Percentiles rank a stretch among this genome's conserved stretches.
phyloP scores from a whole-genome alignment of 1,140 invertebrate genomes.

The Nasonia giraulti region DNA sequence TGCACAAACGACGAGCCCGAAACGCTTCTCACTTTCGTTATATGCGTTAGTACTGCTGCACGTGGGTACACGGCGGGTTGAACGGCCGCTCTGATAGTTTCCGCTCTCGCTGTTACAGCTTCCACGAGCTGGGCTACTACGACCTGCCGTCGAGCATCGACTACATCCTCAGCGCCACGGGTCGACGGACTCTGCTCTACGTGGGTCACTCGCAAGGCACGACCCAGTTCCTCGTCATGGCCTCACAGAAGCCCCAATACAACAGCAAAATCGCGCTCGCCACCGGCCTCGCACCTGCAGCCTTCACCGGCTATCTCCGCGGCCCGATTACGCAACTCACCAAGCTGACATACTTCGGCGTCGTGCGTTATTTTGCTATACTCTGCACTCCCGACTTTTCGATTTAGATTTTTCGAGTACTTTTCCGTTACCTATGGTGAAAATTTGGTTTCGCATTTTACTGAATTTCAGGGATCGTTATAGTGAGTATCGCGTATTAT shows the following conservation, averaged over 20 bases:
- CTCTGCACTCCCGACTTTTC: slow-evolving; percentile 28
- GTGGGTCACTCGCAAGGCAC: slow-evolving; percentile 83
- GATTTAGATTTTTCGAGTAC: background rate
- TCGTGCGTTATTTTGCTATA: slow-evolving; percentile 55
- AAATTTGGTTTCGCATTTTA: background rate
- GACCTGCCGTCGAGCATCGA: slow-evolving; percentile 80
- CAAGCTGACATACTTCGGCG: slow-evolving; percentile 68
- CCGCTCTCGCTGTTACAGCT: slow-evolving; percentile 62
- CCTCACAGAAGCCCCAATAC: slow-evolving; percentile 77
- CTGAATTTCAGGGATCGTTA: background rate
- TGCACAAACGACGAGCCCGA: background rate
- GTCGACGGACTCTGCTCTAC: slow-evolving; percentile 76
- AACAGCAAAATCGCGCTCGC: slow-evolving; percentile 77
- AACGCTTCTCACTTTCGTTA: slow-evolving; percentile 47
- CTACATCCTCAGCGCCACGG: slow-evolving; percentile 76
- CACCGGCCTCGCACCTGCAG: slow-evolving; percentile 79
- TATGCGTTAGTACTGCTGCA: slow-evolving; percentile 28
- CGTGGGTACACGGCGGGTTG: background rate
- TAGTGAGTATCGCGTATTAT: background rate
- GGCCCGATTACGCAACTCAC: slow-evolving; percentile 67
- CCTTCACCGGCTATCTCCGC: slow-evolving; percentile 67
- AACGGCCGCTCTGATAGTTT: background rate
- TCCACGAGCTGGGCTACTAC: slow-evolving; percentile 79
- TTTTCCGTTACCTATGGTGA: background rate
- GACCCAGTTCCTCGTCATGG: slow-evolving; percentile 78